These are phyloP conservation scores for Crotophaga sulcirostris DNA, from an alignment of 2,113 vertebrate genomes.

Conservation along the genomic window DNA sequence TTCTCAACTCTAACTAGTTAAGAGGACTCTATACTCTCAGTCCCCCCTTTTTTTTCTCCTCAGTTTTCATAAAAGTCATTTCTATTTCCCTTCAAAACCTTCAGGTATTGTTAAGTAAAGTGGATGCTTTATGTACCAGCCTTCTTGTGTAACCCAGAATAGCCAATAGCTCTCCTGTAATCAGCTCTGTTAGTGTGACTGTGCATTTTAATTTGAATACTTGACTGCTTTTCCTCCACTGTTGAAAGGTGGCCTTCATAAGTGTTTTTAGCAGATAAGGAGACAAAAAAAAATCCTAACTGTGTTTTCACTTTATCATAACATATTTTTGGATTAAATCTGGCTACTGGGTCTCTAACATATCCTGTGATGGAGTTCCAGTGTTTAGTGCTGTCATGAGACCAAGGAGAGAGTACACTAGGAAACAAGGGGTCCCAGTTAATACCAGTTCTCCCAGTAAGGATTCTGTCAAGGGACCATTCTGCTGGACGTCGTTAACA, in stretches of 20 bases:
- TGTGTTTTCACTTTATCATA: neutral
- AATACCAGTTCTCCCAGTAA: neutral
- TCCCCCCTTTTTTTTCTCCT: neutral
- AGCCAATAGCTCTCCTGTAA: neutral
- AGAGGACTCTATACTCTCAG: neutral
- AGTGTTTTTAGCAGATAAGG: neutral
- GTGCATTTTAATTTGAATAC: neutral
- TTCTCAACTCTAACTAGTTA: neutral
- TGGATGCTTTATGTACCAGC: neutral
- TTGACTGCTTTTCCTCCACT: neutral
- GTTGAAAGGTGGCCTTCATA: neutral
- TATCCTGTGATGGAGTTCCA: neutral
- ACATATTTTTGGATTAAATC: neutral
- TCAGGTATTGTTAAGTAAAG: neutral
- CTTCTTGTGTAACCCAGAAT: neutral
- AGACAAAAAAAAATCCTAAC: neutral
- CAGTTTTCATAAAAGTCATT: neutral
- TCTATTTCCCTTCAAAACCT: neutral
- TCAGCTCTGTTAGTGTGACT: neutral
- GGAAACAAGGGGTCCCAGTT: neutral
- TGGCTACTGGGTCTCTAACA: neutral
- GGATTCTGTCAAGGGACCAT: neutral
- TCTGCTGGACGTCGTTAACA: neutral
- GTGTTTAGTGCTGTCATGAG: neutral
- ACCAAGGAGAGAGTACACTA: neutral